Conservation (phyloP, 2,797 vertebrate genomes). For the Ctenosaura bakeri region DNA sequence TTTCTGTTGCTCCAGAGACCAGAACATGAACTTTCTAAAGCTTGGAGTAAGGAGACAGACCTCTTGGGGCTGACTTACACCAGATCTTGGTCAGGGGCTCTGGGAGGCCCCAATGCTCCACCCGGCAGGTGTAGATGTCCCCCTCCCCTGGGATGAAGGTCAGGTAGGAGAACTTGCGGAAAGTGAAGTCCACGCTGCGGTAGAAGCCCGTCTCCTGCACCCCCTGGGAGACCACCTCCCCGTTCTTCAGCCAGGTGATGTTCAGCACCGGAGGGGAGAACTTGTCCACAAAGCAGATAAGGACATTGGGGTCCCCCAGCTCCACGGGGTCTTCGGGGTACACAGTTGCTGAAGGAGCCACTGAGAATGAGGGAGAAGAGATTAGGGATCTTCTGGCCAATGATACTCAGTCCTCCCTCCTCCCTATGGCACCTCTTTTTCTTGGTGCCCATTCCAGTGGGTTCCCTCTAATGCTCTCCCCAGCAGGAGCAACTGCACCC, state of each 20-base stretch:
- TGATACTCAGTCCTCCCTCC: too few relatives aligned
- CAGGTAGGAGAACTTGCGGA: slow-evolving; percentile 77
- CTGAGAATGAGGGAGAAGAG: background rate
- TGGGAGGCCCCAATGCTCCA: slow-evolving; percentile 61
- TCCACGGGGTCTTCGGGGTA: background rate
- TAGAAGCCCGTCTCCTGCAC: slow-evolving; percentile 62
- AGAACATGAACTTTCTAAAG: too few relatives aligned
- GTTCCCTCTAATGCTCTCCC: too few relatives aligned
- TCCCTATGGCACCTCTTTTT: too few relatives aligned
- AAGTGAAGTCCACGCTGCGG: slow-evolving; percentile 47
- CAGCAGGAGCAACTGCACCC: too few relatives aligned
- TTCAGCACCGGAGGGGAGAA: slow-evolving; percentile 13
- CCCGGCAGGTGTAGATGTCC: slow-evolving; percentile 75
- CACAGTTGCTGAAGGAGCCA: background rate
- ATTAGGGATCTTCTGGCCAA: too few relatives aligned
- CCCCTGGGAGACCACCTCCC: background rate
- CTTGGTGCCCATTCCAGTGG: too few relatives aligned
- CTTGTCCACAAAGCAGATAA: slow-evolving; percentile 10
- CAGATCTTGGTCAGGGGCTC: slow-evolving; percentile 60
- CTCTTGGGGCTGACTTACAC: slow-evolving; percentile 59
- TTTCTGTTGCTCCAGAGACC: too few relatives aligned
- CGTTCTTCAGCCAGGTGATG: background rate
- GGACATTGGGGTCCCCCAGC: slow-evolving; percentile 1
- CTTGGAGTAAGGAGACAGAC: too few relatives aligned
- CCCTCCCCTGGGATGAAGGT: slow-evolving; percentile 63